Conservation (phyloP, 30 jellyfish, hydroid and myxozoan species). For the Nemopilema nomurai region DNA sequence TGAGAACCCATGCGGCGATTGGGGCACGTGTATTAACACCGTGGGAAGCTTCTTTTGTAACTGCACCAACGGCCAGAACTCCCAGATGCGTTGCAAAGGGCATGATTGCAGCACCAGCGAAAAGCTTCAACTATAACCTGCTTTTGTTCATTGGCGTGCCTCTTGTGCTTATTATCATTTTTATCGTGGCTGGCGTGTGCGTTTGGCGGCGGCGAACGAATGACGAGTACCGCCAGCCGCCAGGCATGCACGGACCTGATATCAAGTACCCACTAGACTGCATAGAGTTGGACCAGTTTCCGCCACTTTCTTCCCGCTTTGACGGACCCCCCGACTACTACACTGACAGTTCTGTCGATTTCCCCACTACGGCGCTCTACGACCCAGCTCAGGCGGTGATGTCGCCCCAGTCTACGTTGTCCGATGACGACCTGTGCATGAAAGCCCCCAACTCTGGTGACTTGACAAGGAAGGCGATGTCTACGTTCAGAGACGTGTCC, state of each 20-base stretch:
- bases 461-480: slow-evolving; percentile 19
- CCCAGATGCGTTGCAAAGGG: slow-evolving; percentile 6
- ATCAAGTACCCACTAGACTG: slow-evolving; percentile 85
- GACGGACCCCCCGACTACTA: slow-evolving; percentile 89
- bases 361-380: slow-evolving; percentile 72
- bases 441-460: slow-evolving; percentile 61
- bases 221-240: slow-evolving; percentile 16
- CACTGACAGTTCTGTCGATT: slow-evolving; percentile 75
- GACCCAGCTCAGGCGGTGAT: slow-evolving; percentile 82
- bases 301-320: slow-evolving; percentile 80
- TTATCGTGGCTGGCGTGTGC: slow-evolving; percentile 34
- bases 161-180: slow-evolving; percentile 31
- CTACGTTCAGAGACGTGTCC: slow-evolving; percentile 38
- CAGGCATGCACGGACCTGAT: slow-evolving; percentile 34
- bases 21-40: slow-evolving; percentile 83
- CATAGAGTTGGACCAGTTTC: slow-evolving; percentile 48
- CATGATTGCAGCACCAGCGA: neutral
- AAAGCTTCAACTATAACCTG: slow-evolving; percentile 4
- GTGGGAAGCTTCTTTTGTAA: slow-evolving; percentile 86
- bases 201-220: slow-evolving; percentile 23
- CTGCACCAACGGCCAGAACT: slow-evolving; percentile 62
- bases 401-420: slow-evolving; percentile 62
- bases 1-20: slow-evolving; percentile 34
- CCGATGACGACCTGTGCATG: slow-evolving; percentile 61
- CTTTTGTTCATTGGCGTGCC: slow-evolving; percentile 58